Base-by-base conservation (phyloP, 2,888 invertebrate species). In the Campoplex capitator region DNA sequence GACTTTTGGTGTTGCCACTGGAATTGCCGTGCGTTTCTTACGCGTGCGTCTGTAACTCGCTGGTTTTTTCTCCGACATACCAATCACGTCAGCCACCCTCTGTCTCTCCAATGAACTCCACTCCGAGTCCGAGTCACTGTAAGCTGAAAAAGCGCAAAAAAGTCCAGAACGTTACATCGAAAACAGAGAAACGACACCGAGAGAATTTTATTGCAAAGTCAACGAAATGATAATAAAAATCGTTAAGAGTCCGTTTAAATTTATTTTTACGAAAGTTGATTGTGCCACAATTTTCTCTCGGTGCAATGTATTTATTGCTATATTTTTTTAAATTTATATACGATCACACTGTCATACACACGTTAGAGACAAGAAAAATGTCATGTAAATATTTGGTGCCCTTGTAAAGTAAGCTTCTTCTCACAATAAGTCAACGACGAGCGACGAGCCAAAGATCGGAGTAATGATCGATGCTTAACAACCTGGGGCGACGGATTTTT, bases 71-170 rank as follows among this genome's bases (percentile, higher is more conserved):
- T 96, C 97, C 88, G 96, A 96, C 94, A 97, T 97, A 77, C 96
- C 95, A 91, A 96, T 95, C 45, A 95, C 95, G 90, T 96, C 96
- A 0, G 92, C 91, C 89, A 95, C 95, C 86, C 96, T 95, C 89
- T 96, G 96, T 87, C 96, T 95, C 91, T 97, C 97, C 89, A 96
- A 94, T 88, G 97, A 97, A 90, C 97, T 97, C 93, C 97, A 97
- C 89, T 98, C 98, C 90, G 98, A 98, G 94, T 98, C 98, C 8
- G 98, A 98, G 94, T 98, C 98, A 84, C 98, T 98, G 94, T 97
- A 97, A 83, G 97, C 97, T 97, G 94, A 48, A 93, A 93, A 83
- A 70, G 11, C 1, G 11, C 11, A 23, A 42, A 70, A 70, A 38
- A 23, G 28, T 32, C 32, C 32, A 6, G 6, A 62, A 62, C 16